phyloP scores from a whole-genome alignment of 2,797 vertebrate genomes.

The Crocodylus rhombifer region DNA sequence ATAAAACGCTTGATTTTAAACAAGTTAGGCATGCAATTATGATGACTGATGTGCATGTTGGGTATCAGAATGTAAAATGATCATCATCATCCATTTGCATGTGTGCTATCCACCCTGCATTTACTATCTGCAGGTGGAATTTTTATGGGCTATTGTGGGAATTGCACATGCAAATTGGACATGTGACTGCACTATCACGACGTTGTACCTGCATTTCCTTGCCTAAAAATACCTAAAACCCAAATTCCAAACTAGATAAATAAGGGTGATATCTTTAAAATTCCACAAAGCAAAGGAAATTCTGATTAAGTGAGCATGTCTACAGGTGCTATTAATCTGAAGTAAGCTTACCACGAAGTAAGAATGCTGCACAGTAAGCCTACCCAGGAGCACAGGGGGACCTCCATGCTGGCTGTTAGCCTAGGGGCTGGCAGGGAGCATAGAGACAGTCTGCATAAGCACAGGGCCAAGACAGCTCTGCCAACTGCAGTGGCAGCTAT shows the following conservation, averaged over 20 bases:
- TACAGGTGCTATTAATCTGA: no score
- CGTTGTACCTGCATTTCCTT: background rate
- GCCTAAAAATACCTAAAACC: background rate
- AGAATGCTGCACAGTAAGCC: no score
- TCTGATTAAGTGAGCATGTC: background rate
- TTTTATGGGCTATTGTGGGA: background rate
- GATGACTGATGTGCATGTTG: background rate
- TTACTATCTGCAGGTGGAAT: slow-evolving; percentile 14
- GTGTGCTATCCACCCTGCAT: slow-evolving; percentile 13
- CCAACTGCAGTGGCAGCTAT: no score
- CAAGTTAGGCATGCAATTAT: background rate
- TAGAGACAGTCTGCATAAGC: no score
- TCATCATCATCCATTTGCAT: background rate
- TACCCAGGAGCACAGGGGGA: background rate
- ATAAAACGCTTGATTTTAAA: slow-evolving; percentile 1
- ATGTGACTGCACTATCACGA: background rate
- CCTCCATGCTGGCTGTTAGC: no score
- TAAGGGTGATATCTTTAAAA: background rate
- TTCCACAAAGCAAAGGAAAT: background rate
- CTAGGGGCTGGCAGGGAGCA: no score
- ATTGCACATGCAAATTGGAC: slow-evolving; percentile 19
- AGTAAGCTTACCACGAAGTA: no score
- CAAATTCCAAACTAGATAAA: background rate
- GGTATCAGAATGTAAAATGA: slow-evolving; percentile 14
- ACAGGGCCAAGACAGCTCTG: no score